A percentile compares a stretch with the other conserved stretches of the same genome.
Conservation (phyloP, 2,797 vertebrate species). For the Echeneis naucrates region DNA sequence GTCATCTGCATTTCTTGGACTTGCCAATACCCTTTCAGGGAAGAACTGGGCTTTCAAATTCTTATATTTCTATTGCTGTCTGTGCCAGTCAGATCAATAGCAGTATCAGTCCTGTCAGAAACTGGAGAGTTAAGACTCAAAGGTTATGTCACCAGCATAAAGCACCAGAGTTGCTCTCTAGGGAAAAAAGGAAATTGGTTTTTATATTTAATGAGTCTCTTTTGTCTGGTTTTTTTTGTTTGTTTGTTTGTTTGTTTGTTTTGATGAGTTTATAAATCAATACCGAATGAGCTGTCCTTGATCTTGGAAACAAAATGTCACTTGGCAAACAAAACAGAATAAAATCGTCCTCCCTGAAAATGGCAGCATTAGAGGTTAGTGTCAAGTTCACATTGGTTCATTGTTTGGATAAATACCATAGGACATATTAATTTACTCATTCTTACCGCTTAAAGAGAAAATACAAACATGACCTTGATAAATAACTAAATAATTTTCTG, state of each 20-base stretch:
- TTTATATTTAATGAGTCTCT: constrained; percentile 34
- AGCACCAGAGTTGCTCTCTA: constrained; percentile 39
- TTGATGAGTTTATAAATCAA: constrained; percentile 40
- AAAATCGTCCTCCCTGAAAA: constrained; percentile 6
- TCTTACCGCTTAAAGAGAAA: too few species aligned
- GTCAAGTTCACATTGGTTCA: constrained; percentile 4
- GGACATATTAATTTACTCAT: not conserved
- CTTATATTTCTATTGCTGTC: constrained; percentile 45
- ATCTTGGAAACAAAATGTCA: constrained; percentile 20
- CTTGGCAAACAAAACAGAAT: constrained; percentile 4
- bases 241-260: constrained; percentile 17
- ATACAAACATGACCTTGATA: not conserved
- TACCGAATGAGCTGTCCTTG: constrained; percentile 27
- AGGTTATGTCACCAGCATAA: constrained; percentile 50
- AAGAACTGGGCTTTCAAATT: constrained; percentile 62
- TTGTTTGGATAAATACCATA: not conserved
- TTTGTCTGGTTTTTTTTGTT: constrained; percentile 17
- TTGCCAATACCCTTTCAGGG: constrained; percentile 51
- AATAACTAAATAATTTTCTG: not conserved
- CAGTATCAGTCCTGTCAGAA: constrained; percentile 51
- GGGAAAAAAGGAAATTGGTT: constrained; percentile 27
- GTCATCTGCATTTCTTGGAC: constrained; percentile 48
- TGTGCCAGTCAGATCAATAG: constrained; percentile 63
- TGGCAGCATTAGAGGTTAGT: not conserved
- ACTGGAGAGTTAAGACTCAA: constrained; percentile 29